These are phyloP conservation scores for Eublepharis macularius DNA, from an alignment of 2,113 vertebrate species.

Conservation along the genomic window DNA sequence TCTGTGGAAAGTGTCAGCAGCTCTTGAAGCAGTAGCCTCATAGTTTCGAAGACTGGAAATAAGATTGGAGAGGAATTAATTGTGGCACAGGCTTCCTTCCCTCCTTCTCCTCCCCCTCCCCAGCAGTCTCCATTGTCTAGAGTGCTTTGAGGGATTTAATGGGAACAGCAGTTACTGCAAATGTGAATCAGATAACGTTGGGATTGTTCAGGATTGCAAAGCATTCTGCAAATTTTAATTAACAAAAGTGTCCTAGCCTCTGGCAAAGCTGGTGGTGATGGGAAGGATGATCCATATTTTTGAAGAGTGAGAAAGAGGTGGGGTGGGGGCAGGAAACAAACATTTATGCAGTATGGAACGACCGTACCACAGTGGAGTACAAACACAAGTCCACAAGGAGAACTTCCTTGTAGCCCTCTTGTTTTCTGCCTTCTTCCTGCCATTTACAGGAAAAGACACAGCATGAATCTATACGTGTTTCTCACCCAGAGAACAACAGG, in stretches of 20 bases:
- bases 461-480: too few relatives aligned
- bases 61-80: neutral
- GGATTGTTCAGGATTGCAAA: neutral
- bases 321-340: neutral
- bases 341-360: too few relatives aligned
- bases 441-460: too few relatives aligned
- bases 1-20: conserved; percentile 25
- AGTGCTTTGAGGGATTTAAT: neutral
- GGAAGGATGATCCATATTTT: rapidly evolving
- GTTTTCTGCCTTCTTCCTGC: too few relatives aligned
- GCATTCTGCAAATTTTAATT: neutral
- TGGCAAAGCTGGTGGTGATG: neutral
- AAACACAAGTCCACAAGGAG: too few relatives aligned
- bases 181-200: neutral
- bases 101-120: neutral
- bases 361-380: too few relatives aligned
- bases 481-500: too few relatives aligned
- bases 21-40: neutral
- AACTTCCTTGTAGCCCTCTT: too few relatives aligned
- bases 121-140: neutral
- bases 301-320: rapidly evolving
- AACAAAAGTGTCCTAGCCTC: conserved; percentile 11
- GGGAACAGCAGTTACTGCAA: neutral
- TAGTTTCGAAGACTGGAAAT: neutral
- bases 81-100: neutral